Percentiles rank a stretch among this genome's conserved stretches.
Conservation (phyloP, 1,140 invertebrate genomes). For the Drosophila arawakana region DNA sequence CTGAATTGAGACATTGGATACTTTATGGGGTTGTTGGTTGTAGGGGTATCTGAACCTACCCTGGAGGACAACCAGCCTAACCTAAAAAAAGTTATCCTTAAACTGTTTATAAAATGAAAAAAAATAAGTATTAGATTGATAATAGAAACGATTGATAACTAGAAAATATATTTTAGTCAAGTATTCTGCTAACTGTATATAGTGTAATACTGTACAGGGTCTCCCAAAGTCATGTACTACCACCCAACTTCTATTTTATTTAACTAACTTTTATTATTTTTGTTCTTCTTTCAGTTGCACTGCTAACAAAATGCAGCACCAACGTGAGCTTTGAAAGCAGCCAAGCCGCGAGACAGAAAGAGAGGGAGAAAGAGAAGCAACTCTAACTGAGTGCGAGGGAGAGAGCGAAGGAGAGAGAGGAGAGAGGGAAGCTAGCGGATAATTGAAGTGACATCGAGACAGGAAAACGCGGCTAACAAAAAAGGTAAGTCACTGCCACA, state of each 20-base stretch:
- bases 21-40: too few species aligned
- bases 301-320: constrained; percentile 39
- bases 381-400: background rate
- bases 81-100: too few species aligned
- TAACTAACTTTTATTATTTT: background rate
- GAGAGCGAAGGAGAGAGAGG: constrained; percentile 1
- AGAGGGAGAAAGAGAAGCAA: background rate
- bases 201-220: too few species aligned
- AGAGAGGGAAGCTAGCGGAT: background rate
- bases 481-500: constrained; percentile 38
- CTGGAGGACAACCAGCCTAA: too few species aligned
- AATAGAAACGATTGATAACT: too few species aligned
- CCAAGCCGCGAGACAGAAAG: background rate
- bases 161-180: too few species aligned
- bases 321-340: background rate
- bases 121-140: too few species aligned
- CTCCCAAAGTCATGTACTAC: too few species aligned
- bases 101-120: too few species aligned
- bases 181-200: too few species aligned
- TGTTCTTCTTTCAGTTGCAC: background rate
- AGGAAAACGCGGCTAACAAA: constrained; percentile 14
- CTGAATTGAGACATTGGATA: too few species aligned
- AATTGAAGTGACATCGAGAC: constrained; percentile 5
- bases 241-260: background rate
- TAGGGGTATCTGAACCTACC: too few species aligned